Base-by-base conservation (phyloP, 2,888 invertebrate species). In the Leucania comma region DNA sequence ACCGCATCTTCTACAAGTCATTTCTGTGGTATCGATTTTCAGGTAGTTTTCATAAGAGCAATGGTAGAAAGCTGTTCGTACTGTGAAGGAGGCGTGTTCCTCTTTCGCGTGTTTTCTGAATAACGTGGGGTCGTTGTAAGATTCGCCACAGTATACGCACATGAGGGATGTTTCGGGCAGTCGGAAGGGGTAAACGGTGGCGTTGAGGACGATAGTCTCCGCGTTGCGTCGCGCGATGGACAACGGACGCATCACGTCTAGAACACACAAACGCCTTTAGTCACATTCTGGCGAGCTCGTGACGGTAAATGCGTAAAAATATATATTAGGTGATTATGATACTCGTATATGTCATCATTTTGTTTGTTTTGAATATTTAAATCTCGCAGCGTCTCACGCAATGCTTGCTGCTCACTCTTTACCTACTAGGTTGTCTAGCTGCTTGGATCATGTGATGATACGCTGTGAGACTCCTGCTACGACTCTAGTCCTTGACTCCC, bases 181-280 rank as follows among this genome's bases (percentile, higher is more conserved):
- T 74, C 93, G 89, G 88, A 93, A 94, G 82, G 93, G 93, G 88
- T 92, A 93, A 63, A 90, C 93, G 58, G 93, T 93, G 46, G 93
- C 87, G 83, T 89, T 90, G 86, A 86, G 87, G 88, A 93, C 87
- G 79, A 94, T 88, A 72, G 89, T 72, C 89, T 91, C 90, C 81
- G 93, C 93, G 88, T 93, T 93, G 83, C 89, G 89, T 83, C 90
- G 91, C 84, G 91, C 91, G 87, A 88, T 87, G 87, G 87, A 80
- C 87, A 90, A 87, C 84, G 90, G 87, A 87, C 89, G 89, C 83
- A 56, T 74, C 70, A 86, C 89, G 87, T 90, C 93, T 93, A 93
- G 88, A 93, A 93, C 93, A 93, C 90, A 93, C 90, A 93, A 93
- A 93, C 88, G 90, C 85, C 90, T 88, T 83, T 82, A 87, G 89